Evolutionary conservation across 2,888 invertebrate genomes (phyloP), one percentile per base, ranked within the genome.

Genomic region (Caenorhabditis japonica): DNA sequence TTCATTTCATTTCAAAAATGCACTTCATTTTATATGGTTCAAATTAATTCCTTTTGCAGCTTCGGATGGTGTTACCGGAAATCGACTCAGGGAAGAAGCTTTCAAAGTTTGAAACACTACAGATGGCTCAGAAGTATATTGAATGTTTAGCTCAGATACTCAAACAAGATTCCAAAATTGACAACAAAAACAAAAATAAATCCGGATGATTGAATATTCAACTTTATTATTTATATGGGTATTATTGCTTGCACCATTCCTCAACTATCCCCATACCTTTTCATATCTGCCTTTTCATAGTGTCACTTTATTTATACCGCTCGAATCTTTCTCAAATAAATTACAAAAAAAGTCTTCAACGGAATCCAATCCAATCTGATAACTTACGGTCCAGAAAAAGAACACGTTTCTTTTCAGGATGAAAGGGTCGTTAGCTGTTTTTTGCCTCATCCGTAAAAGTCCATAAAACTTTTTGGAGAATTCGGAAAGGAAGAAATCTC

Each of bases 91-190:
- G 87, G 12, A 78, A 85, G 17, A 81, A 84, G 27, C 77, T 87
- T 38, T 86, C 86, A 36, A 87, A 87, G 60, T 87, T 79, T 72
- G 87, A 87, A 43, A 88, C 87, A 0, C 79, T 87, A 5, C 84
- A 84, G 60, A 84, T 86, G 85, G 87, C 87, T 2, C 87, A 87
- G 55, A 77, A 82, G 23, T 86, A 87, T 62, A 87, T 87, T 53
- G 75, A 76, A 34, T 73, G 79, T 56, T 66, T 85, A 25, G 74
- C 75, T 5, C 66, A 74, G 19, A 80, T 82, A 33, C 70, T 81
- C 41, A 66, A 73, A 34, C 43, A 58, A 17, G 62, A 44, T 15
- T 5, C 19, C 8, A 70, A 70, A 15, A 36, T 10, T 15, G 68
- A 68, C n/a, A 52, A 30, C 15, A n/a, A n/a, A n/a, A 17, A 17